Evolutionary conservation across 2,888 invertebrate genomes (phyloP).

Genomic region (Dasysyrphus tricinctus): DNA sequence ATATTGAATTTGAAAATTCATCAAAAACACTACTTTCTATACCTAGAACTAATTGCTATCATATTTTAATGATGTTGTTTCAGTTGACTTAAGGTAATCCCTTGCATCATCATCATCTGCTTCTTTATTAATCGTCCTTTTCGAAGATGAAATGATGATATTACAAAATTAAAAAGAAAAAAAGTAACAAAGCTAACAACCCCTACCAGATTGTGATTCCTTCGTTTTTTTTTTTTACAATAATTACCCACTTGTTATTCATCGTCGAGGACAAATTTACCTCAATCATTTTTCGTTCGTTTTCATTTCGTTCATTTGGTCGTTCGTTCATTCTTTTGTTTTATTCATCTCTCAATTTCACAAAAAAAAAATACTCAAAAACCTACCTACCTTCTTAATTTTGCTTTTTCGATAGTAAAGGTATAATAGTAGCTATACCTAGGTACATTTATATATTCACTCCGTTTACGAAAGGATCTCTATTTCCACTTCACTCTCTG

Average conservation of each 20-base stretch:
- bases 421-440: neutral
- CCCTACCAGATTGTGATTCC: neutral
- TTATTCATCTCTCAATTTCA: conserved; percentile 69
- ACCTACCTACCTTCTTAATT: conserved; percentile 40
- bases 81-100: conserved; percentile 4
- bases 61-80: conserved; percentile 12
- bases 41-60: neutral
- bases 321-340: conserved; percentile 40
- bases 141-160: conserved; percentile 9
- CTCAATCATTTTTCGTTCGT: conserved; percentile 59
- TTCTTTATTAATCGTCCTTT: neutral
- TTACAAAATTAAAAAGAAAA: conserved; percentile 5
- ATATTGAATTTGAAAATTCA: conserved; percentile 8
- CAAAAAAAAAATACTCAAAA: neutral
- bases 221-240: conserved; percentile 30
- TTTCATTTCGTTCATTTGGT: conserved; percentile 7
- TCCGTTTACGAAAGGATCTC: conserved; percentile 20
- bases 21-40: neutral
- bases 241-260: conserved; percentile 70
- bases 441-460: neutral
- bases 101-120: neutral
- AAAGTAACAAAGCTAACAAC: neutral
- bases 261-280: conserved; percentile 70
- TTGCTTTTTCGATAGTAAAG: conserved; percentile 22
- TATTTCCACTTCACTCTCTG: conserved; percentile 54